Conservation (phyloP, 2,113 vertebrate species). For the Tauraco erythrolophus region DNA sequence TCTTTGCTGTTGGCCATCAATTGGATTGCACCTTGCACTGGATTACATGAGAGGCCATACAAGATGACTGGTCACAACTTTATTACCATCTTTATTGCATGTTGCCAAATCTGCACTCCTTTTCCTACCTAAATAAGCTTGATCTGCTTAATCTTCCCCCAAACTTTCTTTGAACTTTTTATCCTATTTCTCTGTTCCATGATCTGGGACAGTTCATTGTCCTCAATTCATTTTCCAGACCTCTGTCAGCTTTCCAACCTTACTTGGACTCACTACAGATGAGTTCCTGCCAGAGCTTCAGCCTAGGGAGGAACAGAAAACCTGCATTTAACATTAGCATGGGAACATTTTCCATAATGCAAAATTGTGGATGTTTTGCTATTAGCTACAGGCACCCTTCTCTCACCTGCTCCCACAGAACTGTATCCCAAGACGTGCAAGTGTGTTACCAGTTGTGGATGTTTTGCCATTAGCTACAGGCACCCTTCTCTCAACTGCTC, state of each 20-base stretch:
- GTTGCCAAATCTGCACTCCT: not conserved
- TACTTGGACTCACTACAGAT: not conserved
- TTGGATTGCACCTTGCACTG: not conserved
- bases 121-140: not conserved
- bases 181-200: not conserved
- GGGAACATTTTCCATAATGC: not conserved
- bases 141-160: not conserved
- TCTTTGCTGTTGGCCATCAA: not conserved
- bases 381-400: not conserved
- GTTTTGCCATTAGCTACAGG: not conserved
- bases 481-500: not conserved
- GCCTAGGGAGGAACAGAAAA: not conserved
- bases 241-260: not conserved
- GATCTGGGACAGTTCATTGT: not conserved
- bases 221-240: not conserved
- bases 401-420: not conserved
- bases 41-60: not conserved
- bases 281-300: not conserved
- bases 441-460: not conserved
- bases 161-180: not conserved
- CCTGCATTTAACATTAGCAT: not conserved
- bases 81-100: not conserved
- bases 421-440: not conserved
- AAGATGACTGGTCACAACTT: not conserved
- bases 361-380: not conserved